A percentile compares a stretch with the other conserved stretches of the same genome.
Conservation (phyloP, 2,888 invertebrate species). For the Rhagium mordax region DNA sequence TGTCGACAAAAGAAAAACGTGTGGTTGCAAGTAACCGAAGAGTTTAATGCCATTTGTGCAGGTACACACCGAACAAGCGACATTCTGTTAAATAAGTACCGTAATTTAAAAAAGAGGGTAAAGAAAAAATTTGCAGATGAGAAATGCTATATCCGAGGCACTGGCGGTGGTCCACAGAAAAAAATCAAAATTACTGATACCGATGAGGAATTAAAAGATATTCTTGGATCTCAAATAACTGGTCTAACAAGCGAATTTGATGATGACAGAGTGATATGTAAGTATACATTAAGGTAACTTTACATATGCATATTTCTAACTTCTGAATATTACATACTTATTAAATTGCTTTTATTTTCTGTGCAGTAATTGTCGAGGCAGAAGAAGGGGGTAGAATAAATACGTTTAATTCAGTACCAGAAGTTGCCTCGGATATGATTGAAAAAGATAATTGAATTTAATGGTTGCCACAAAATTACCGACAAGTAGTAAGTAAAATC, state of each 20-base stretch:
- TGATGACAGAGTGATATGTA: neutral
- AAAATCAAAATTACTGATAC: neutral
- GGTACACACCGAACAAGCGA: neutral
- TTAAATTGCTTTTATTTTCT: neutral
- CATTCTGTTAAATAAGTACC: neutral
- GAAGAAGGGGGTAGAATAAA: neutral
- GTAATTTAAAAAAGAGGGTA: neutral
- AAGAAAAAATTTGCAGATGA: neutral
- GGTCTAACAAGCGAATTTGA: neutral
- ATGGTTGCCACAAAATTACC: neutral
- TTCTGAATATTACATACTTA: neutral
- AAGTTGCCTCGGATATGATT: too few relatives aligned
- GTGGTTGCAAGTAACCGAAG: neutral
- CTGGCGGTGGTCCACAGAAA: neutral
- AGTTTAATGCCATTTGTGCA: neutral
- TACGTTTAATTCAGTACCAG: neutral
- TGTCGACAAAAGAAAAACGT: neutral
- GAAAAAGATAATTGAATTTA: too few relatives aligned
- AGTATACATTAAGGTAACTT: neutral
- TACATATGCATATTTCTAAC: neutral
- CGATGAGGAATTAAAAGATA: neutral
- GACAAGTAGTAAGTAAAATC: neutral
- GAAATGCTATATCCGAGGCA: neutral
- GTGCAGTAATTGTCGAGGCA: neutral
- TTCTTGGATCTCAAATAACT: neutral